Conservation (phyloP, 1,140 invertebrate genomes). For the Pseudomyrmex cubaensis region DNA sequence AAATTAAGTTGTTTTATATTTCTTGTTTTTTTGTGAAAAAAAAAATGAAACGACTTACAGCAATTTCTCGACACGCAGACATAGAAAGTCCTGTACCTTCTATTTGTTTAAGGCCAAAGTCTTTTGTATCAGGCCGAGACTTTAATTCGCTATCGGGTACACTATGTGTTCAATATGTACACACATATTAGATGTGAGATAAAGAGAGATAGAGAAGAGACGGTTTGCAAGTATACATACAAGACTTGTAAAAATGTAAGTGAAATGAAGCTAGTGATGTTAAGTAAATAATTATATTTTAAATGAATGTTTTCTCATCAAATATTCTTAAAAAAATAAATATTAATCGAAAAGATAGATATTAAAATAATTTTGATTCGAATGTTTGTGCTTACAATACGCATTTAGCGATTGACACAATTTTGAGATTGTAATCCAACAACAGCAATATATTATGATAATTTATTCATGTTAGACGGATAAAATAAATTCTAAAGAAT, state of each 20-base stretch:
- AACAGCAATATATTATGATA: background rate
- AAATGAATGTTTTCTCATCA: background rate
- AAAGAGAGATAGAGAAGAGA: too few species aligned
- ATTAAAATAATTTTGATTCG: background rate
- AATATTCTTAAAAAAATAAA: background rate
- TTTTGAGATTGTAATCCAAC: background rate
- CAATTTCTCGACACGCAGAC: constrained; percentile 99
- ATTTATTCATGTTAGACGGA: background rate
- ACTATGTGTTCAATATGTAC: constrained; percentile 66
- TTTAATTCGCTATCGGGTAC: constrained; percentile 84
- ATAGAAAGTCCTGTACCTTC: constrained; percentile 99
- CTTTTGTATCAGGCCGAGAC: constrained; percentile 90
- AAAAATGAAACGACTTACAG: constrained; percentile 88
- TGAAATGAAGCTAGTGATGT: too few species aligned
- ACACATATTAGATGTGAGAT: constrained; percentile 20
- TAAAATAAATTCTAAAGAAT: background rate
- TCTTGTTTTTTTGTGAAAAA: background rate
- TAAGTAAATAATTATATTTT: background rate
- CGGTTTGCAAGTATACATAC: background rate
- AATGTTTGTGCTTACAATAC: background rate
- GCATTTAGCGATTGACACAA: background rate
- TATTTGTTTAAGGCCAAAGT: constrained; percentile 99
- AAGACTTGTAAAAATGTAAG: background rate
- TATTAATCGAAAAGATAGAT: background rate
- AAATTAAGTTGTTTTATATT: background rate